A percentile compares a stretch with the other conserved stretches of the same genome.
Evolutionary conservation across 2,113 vertebrate genomes (phyloP).

Genomic region (Corvus moneduloides): DNA sequence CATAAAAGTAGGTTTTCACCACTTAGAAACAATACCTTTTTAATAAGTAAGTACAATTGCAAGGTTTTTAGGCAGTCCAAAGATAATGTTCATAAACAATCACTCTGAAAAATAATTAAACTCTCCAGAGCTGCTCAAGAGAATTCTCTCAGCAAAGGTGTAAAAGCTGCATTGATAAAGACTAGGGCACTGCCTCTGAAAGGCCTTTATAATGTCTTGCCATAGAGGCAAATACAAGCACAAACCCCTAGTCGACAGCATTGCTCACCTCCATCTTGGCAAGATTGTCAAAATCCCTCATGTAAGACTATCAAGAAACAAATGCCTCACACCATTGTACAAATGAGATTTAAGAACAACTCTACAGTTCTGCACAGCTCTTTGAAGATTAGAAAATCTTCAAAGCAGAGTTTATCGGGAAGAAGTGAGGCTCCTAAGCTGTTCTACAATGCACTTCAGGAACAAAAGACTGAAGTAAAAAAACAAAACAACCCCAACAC

Average conservation of each 20-base stretch:
- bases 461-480: background rate
- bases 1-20: background rate
- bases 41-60: background rate
- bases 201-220: background rate
- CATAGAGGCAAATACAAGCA: background rate
- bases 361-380: background rate
- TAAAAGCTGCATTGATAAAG: background rate
- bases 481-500: background rate
- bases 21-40: background rate
- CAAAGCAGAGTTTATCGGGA: background rate
- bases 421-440: background rate
- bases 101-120: background rate
- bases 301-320: background rate
- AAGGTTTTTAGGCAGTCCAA: background rate
- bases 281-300: background rate
- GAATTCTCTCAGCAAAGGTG: background rate
- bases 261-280: background rate
- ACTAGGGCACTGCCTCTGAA: background rate
- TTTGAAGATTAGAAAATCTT: background rate
- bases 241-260: background rate
- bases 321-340: background rate
- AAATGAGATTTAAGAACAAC: background rate
- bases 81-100: background rate
- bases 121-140: background rate
- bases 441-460: background rate